Evolutionary conservation across 2,888 invertebrate species (phyloP), one percentile per base, ranked within the genome.

Genomic region (Nesidiocoris tenuis): DNA sequence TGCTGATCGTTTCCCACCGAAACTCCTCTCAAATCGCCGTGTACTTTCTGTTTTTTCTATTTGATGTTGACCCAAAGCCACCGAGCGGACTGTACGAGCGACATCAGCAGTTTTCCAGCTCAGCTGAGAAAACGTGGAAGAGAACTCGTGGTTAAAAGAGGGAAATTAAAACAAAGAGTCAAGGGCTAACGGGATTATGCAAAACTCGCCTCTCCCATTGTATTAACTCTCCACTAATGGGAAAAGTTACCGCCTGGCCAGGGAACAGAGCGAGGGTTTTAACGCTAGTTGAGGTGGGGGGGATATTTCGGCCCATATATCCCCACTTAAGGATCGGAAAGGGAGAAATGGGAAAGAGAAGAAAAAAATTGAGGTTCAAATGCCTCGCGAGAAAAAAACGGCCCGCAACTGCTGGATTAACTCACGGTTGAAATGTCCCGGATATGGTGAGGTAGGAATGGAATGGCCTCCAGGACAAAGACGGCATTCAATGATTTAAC

Each of bases 121-220:
- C 39, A 12, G 39, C 39, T 39, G 39, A 39, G 39, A 39, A 39
- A 39, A 39, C 39, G 39, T 39, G 39, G 12, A 39, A 39, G 39
- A 39, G 39, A 39, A 39, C 39, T 3, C 5, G 3, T 12, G 3
- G 39, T 3, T 12, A 67, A 56, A 56, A 56, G 67, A 17, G 55
- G 67, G 55, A 67, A 67, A 67, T 67, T 67, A 67, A 67, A 67
- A 67, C 67, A 67, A 67, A 67, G 67, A 67, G 67, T 54, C 67
- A 55, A 67, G 56, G 67, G 55, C 67, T 67, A 67, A 67, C 67
- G 21, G 56, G 67, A 67, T 67, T 67, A 67, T 67, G 67, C 67
- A 67, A 67, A 67, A 67, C 67, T 67, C 67, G 67, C 67, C 67
- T 67, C 19, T 67, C 55, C 67, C 67, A 67, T 67, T 67, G 67